Evolutionary conservation across 2,113 vertebrate species (phyloP).

Genomic region (Dromas ardeola): DNA sequence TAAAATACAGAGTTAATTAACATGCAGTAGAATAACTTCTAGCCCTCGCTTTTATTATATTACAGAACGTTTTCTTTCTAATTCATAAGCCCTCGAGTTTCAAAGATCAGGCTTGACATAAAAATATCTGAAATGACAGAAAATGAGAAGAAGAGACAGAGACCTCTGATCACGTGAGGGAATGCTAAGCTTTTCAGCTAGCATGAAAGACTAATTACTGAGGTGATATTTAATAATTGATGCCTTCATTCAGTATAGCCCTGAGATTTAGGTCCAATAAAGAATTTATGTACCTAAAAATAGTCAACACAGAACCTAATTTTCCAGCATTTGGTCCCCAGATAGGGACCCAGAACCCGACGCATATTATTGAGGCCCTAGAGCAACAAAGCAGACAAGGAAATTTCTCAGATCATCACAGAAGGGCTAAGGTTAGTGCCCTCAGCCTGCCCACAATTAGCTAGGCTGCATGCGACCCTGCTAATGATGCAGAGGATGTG

Average conservation of each 20-base stretch:
- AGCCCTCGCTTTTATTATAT: background rate
- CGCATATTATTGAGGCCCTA: background rate
- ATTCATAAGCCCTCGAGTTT: background rate
- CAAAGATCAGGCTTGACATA: constrained; percentile 18
- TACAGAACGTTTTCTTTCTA: constrained; percentile 5
- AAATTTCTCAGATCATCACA: background rate
- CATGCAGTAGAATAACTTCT: background rate
- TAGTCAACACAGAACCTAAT: constrained; percentile 1
- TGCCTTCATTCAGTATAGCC: constrained; percentile 4
- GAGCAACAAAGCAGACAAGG: background rate
- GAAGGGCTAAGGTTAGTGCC: background rate
- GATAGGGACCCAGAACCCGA: background rate
- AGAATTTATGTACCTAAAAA: constrained; percentile 52
- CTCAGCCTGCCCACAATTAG: background rate
- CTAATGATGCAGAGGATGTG: background rate
- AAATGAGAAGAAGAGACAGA: background rate
- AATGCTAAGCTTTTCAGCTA: constrained; percentile 13
- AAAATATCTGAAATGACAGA: constrained; percentile 36
- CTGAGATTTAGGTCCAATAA: constrained; percentile 43
- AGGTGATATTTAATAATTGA: constrained; percentile 50
- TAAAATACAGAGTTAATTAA: background rate
- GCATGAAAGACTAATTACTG: constrained; percentile 49
- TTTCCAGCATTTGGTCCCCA: background rate
- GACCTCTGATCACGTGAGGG: constrained; percentile 22
- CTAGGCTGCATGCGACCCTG: background rate